These are phyloP conservation scores for Lota lota DNA, from an alignment of 2,113 vertebrate species.

Conservation along the genomic window DNA sequence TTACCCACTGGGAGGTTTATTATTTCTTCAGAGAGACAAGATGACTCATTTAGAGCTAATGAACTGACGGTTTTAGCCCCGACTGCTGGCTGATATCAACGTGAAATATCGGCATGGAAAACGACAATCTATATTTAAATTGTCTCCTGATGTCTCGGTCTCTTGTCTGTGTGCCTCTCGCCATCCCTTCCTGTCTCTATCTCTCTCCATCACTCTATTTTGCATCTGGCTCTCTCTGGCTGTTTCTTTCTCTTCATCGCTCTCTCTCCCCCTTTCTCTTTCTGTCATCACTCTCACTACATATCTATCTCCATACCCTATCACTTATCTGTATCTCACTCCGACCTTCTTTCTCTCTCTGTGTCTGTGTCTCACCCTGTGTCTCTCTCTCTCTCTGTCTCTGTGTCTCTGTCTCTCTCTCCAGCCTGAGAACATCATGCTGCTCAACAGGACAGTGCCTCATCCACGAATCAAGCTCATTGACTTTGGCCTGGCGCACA, in stretches of 20 bases:
- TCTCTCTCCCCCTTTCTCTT: not conserved
- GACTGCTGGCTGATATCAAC: too few species aligned
- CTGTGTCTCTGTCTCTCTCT: not conserved
- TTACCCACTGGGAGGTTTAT: too few species aligned
- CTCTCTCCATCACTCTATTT: not conserved
- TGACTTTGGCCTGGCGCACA: constrained; percentile 96
- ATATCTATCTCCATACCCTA: not conserved
- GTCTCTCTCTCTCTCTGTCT: not conserved
- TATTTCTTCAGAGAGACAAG: too few species aligned
- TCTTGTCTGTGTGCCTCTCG: not conserved
- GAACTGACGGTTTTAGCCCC: too few species aligned
- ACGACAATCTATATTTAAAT: too few species aligned
- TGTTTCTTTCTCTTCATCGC: constrained; percentile 3
- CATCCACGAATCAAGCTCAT: constrained; percentile 98
- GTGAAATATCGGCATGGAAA: too few species aligned
- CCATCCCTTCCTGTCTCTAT: not conserved
- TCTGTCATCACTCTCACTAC: too few species aligned
- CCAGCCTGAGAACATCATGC: constrained; percentile 98
- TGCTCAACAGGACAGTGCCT: constrained; percentile 87
- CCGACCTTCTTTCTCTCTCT: not conserved
- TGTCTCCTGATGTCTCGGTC: not conserved
- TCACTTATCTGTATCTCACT: not conserved
- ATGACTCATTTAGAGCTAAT: too few species aligned
- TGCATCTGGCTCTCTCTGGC: not conserved
- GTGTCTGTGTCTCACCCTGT: not conserved